Evolutionary conservation across 2,888 invertebrate genomes (phyloP), one percentile per base, ranked within the genome.

Genomic region (Byasa hedistus): DNA sequence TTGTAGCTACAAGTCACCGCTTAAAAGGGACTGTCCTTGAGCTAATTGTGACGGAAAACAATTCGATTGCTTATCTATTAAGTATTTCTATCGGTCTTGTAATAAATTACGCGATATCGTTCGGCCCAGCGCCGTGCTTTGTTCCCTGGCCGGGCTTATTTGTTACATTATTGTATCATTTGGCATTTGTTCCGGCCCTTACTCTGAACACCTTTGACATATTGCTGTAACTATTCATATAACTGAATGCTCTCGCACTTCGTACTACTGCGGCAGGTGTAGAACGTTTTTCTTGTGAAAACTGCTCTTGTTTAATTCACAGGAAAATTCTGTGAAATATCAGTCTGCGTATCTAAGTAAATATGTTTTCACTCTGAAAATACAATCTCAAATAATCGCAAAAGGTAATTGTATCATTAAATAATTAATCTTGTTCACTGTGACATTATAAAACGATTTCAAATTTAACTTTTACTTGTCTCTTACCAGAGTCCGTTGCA

Each of bases 171-270:
- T 75, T 76, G 73, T 79, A 75, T 76, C 73, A 74, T 77, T 81
- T 84, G 82, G 74, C 80, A 85, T 85, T 86, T 83, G 82, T 80
- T 80, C 77, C 77, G 78, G 76, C 74, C 77, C 76, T 85, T 84
- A 77, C 76, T 73, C 12, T 77, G 79, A 3, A 80, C 65, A 61
- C 67, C 72, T 72, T 80, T 80, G 80, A 83, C 81, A 81, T 82
- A 81, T 78, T 76, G 74, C 69, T 75, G 70, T 74, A 74, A 77
- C 72, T 72, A 74, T 72, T 78, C 72, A 77, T 79, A 63, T 57
- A 32, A 23, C 44, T 22, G 44, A 58, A 27, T 59, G 23, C 10
- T 8, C 27, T 24, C 36, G 36, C 48, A 56, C 23, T 48, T 21
- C 19, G n/a, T 39, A 1, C 12, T n/a, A 52, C 8, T 36, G n/a